Conservation (phyloP, 2,888 invertebrate species). For the Heliothis peltigera region DNA sequence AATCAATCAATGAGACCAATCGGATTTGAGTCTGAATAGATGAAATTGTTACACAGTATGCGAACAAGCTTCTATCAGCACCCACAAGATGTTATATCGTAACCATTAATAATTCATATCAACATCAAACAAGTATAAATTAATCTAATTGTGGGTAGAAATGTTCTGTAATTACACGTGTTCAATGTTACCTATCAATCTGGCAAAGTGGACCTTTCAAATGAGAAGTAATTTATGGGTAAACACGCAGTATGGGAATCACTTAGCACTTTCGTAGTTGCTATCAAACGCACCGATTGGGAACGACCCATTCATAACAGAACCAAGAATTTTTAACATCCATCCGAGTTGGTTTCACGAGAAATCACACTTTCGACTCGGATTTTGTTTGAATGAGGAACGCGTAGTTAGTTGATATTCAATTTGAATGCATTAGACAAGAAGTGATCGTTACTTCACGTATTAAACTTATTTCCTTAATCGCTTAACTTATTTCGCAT, state of each 20-base stretch:
- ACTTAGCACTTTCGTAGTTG: conserved; percentile 72
- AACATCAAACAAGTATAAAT: conserved; percentile 51
- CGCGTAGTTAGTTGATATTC: background rate
- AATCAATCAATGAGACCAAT: background rate
- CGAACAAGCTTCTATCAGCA: conserved; percentile 20
- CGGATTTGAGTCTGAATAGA: background rate
- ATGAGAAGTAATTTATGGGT: conserved; percentile 77
- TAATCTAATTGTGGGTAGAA: conserved; percentile 58
- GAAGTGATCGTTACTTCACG: background rate
- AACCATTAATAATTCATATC: conserved; percentile 56
- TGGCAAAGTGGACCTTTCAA: conserved; percentile 66
- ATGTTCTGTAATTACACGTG: conserved; percentile 57
- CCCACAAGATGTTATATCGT: conserved; percentile 48
- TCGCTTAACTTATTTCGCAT: too few relatives aligned
- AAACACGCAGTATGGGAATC: conserved; percentile 76
- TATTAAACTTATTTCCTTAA: background rate
- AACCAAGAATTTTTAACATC: conserved; percentile 51
- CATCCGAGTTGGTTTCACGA: conserved; percentile 21
- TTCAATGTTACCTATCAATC: conserved; percentile 71
- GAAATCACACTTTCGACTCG: conserved; percentile 36
- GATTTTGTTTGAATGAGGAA: conserved; percentile 31
- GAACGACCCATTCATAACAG: conserved; percentile 61
- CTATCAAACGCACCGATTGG: conserved; percentile 68
- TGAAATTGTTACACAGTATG: conserved; percentile 6
- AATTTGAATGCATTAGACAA: background rate